Conservation (phyloP, 2,113 vertebrate genomes). For the Nothocercus julius region DNA sequence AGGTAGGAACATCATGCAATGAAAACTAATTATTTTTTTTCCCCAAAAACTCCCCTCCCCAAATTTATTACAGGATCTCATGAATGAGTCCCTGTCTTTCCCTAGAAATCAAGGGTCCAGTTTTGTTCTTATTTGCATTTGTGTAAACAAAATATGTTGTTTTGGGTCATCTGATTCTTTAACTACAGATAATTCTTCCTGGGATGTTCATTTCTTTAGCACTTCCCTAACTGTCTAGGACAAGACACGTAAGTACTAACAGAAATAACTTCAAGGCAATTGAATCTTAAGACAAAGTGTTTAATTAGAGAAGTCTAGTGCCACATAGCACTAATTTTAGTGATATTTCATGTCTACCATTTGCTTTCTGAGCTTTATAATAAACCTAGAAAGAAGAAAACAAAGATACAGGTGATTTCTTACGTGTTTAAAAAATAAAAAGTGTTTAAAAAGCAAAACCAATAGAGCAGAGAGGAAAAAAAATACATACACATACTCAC, state of each 20-base stretch:
- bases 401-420: not conserved
- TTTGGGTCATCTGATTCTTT: not conserved
- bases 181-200: not conserved
- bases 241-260: rapidly evolving
- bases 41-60: not conserved
- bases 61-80: not conserved
- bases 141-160: not conserved
- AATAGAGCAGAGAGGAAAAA: not conserved
- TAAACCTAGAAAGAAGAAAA: not conserved
- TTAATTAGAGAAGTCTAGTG: not conserved
- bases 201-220: not conserved
- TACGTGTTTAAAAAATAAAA: not conserved
- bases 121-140: not conserved
- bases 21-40: rapidly evolving
- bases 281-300: not conserved
- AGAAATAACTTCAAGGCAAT: not conserved
- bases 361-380: not conserved
- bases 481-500: not conserved
- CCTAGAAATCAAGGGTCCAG: rapidly evolving
- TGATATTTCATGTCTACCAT: not conserved
- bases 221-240: not conserved
- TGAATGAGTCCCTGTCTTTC: not conserved
- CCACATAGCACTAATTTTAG: not conserved
- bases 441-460: too few relatives aligned
- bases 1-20: not conserved